Evolutionary conservation across 1,140 invertebrate species (phyloP).

Genomic region (Ips typographus): DNA sequence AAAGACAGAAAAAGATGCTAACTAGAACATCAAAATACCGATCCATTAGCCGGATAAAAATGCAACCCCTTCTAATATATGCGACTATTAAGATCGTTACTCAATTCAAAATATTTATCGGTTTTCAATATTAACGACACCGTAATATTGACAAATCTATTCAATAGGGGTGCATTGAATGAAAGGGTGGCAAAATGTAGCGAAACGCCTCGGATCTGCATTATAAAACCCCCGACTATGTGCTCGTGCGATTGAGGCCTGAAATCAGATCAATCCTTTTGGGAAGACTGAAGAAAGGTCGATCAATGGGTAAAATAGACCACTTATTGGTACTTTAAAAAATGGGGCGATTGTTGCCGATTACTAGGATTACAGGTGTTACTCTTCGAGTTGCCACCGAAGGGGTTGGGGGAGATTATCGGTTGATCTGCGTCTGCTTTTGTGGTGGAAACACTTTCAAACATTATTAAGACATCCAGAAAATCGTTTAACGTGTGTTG

Average conservation of each 20-base stretch:
- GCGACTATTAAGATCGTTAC: slow-evolving; percentile 31
- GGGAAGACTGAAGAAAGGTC: slow-evolving; percentile 15
- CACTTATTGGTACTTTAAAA: slow-evolving; percentile 40
- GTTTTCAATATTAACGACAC: slow-evolving; percentile 42
- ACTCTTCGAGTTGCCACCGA: slow-evolving; percentile 28
- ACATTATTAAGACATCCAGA: slow-evolving; percentile 27
- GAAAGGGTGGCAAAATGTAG: slow-evolving; percentile 24
- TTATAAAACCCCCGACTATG: slow-evolving; percentile 22
- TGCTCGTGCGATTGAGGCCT: slow-evolving; percentile 33
- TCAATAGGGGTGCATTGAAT: background rate
- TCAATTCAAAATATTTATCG: slow-evolving; percentile 45
- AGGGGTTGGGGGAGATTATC: slow-evolving; percentile 31
- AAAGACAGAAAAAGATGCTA: slow-evolving; percentile 32
- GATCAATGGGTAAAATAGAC: slow-evolving; percentile 35
- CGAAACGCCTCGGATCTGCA: slow-evolving; percentile 5
- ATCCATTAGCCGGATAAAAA: slow-evolving; percentile 23
- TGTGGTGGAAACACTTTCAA: slow-evolving; percentile 25
- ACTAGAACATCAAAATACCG: slow-evolving; percentile 35
- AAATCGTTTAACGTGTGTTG: background rate
- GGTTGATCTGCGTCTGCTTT: slow-evolving; percentile 27
- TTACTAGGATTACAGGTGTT: slow-evolving; percentile 39
- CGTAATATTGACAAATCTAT: slow-evolving; percentile 45
- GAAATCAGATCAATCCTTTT: slow-evolving; percentile 20
- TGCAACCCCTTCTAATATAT: slow-evolving; percentile 31
- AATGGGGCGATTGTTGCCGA: slow-evolving; percentile 29